phyloP scores from a whole-genome alignment of 2,888 invertebrate genomes.

The Andrena minutula region DNA sequence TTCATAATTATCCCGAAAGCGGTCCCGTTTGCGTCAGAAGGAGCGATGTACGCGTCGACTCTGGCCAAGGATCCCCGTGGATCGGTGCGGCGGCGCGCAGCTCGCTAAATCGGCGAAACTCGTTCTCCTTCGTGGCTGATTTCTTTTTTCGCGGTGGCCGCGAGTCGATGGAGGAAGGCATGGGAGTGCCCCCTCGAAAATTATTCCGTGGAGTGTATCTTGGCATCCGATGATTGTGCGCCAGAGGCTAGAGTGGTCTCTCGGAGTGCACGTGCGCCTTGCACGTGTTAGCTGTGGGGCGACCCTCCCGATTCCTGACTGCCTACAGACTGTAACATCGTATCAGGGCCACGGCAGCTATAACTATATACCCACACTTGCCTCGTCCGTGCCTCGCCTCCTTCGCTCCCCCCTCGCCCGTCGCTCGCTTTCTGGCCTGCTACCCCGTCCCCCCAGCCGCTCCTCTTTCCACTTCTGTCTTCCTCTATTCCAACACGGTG shows the following conservation, averaged over 20 bases:
- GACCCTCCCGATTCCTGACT: conserved; percentile 82
- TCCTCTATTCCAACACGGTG: conserved; percentile 58
- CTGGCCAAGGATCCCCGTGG: conserved; percentile 17
- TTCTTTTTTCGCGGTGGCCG: conserved; percentile 53
- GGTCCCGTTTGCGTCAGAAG: not conserved
- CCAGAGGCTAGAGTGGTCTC: conserved; percentile 83
- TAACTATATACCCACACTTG: conserved; percentile 73
- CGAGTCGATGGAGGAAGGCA: conserved; percentile 56
- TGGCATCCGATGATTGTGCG: conserved; percentile 84
- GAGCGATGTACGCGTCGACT: conserved; percentile 1
- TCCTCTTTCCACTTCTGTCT: conserved; percentile 33
- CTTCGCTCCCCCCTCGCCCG: conserved; percentile 5
- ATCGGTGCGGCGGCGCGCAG: not conserved
- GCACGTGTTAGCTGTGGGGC: conserved; percentile 84
- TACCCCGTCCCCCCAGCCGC: not conserved
- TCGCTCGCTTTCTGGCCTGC: not conserved
- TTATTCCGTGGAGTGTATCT: conserved; percentile 83
- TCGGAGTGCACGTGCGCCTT: conserved; percentile 83
- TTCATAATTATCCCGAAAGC: not conserved
- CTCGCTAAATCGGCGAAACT: conserved; percentile 47
- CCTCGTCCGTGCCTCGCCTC: conserved; percentile 55
- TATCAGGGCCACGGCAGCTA: conserved; percentile 78
- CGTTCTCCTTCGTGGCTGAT: conserved; percentile 58
- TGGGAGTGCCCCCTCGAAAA: conserved; percentile 78
- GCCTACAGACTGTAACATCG: conserved; percentile 82